Percentiles rank a stretch among this genome's conserved stretches.
These are phyloP conservation scores for Muschampia plurimacula DNA, from an alignment of 2,888 invertebrate genomes.

Conservation along the genomic window DNA sequence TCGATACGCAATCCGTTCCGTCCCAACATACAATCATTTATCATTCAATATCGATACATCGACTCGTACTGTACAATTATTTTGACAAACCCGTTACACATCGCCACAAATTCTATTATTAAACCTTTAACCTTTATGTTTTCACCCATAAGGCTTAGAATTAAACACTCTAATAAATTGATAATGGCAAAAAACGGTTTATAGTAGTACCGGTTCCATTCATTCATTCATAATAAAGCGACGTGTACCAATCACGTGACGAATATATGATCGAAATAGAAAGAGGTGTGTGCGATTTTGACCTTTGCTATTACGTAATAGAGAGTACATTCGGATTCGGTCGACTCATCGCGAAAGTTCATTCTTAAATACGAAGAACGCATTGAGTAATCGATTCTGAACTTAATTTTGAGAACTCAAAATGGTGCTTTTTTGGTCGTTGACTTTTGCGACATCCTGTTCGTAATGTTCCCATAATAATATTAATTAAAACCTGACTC, in stretches of 20 bases:
- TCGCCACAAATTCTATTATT: background rate
- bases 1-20: constrained; percentile 56
- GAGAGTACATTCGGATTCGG: constrained; percentile 15
- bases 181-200: background rate
- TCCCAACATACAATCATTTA: constrained; percentile 67
- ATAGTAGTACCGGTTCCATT: constrained; percentile 65
- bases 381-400: constrained; percentile 32
- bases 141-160: constrained; percentile 10
- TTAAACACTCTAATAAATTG: constrained; percentile 19
- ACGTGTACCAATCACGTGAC: constrained; percentile 50
- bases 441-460: constrained; percentile 32
- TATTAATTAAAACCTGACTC: background rate
- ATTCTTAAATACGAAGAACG: constrained; percentile 36
- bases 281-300: constrained; percentile 48
- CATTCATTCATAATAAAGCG: constrained; percentile 66
- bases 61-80: constrained; percentile 66
- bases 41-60: constrained; percentile 74
- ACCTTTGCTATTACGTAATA: constrained; percentile 42
- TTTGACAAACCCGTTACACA: constrained; percentile 48
- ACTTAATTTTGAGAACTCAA: constrained; percentile 33
- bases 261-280: constrained; percentile 45
- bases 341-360: constrained; percentile 4
- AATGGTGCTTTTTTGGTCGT: constrained; percentile 24
- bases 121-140: constrained; percentile 17
- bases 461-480: constrained; percentile 10